Base-by-base conservation (phyloP, 1,140 invertebrate genomes). In the Bradynema listronoti region DNA sequence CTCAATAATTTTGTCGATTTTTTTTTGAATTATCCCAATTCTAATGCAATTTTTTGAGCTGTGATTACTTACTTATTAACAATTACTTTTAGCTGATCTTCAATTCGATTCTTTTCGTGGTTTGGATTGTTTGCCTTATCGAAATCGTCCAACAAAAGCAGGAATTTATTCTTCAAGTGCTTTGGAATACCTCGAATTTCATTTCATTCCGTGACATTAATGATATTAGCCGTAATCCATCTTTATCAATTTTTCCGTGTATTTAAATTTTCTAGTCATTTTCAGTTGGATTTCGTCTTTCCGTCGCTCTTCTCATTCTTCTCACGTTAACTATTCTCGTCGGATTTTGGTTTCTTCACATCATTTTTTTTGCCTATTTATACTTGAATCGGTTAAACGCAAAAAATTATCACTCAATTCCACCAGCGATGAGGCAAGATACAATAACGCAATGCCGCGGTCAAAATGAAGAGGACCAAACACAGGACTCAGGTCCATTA, bases 311-410 rank as follows among this genome's bases (percentile, higher is more conserved):
- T n/a, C 16, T 68, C 32, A 22, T 58, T 19, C 19, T 41, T 14
- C 34, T 68, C 4, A 55, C 36, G 25, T 29, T 58, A 4, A 52
- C 46, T 3, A 69, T 69, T 42, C 1, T 56, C 24, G 25, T 68
- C 30, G 49, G 55, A 14, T 56, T 52, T 36, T 68, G 66, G 66
- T 57, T 68, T n/a, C 60, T 68, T n/a, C 56, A 68, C 50, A 68
- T 68, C 34, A 55, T 68, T 41, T 32, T 70, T 24, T 43, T 59
- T 5, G 50, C 66, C 7, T 68, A 68, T 51, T 53, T 54, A n/a
- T 58, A 62, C 47, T 57, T 68, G 27, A 62, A 61, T 9, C 47
- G 47, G 14, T 24, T 16, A 9, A 25, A 50, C 29, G 14, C 29
- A n/a, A 16, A 24, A 32, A 30, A 32, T 27, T 30, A n/a, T n/a